A percentile compares a stretch with the other conserved stretches of the same genome.
phyloP scores from a whole-genome alignment of 2,113 vertebrate genomes.

The Elachura formosa region DNA sequence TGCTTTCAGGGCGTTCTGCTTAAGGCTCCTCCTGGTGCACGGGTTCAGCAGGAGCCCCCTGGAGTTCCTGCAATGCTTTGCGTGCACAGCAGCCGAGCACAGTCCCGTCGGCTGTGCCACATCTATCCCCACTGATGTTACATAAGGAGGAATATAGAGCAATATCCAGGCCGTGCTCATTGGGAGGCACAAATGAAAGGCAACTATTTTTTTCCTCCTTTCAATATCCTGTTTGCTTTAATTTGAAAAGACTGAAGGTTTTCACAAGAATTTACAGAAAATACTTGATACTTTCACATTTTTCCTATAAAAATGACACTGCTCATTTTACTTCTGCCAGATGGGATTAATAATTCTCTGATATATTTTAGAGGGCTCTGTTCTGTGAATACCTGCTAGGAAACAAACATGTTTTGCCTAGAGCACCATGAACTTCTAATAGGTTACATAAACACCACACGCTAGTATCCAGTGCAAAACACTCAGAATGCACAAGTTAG shows the following conservation, averaged over 20 bases:
- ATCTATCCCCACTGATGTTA: not conserved
- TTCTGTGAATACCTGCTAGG: not conserved
- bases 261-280: not conserved
- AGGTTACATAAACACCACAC: not conserved
- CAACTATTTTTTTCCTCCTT: not conserved
- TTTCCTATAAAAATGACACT: not conserved
- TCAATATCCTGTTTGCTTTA: not conserved
- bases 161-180: not conserved
- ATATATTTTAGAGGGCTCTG: not conserved
- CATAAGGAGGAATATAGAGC: not conserved
- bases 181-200: not conserved
- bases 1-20: not conserved
- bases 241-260: not conserved
- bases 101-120: not conserved
- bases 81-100: not conserved
- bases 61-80: not conserved
- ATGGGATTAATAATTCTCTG: not conserved
- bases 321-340: not conserved
- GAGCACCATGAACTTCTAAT: not conserved
- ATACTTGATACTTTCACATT: not conserved
- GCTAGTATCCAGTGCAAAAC: conserved; percentile 3
- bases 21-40: not conserved
- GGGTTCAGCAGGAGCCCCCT: not conserved
- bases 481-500: not conserved
- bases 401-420: not conserved